These are phyloP conservation scores for Drosophila borealis DNA, from an alignment of 2,888 invertebrate genomes.

Conservation along the genomic window DNA sequence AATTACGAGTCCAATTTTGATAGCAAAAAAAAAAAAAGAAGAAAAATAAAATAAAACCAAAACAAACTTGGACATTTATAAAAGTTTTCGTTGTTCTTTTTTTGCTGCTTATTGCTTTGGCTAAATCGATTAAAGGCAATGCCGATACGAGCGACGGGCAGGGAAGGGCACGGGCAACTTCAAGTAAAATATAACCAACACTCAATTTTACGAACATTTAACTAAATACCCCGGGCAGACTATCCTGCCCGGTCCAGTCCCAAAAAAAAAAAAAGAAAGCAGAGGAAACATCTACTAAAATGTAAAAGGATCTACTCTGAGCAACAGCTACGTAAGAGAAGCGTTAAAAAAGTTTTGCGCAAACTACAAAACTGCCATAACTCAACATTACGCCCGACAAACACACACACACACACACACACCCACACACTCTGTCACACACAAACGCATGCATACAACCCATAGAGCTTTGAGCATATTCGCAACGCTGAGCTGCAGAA, in stretches of 20 bases:
- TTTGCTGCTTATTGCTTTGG: constrained; percentile 61
- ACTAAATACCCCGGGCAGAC: constrained; percentile 64
- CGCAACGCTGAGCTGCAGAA: constrained; percentile 61
- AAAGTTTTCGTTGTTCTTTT: constrained; percentile 46
- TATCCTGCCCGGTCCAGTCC: constrained; percentile 4
- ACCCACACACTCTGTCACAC: constrained; percentile 26
- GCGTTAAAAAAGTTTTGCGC: constrained; percentile 66
- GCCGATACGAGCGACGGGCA: background rate
- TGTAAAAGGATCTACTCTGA: constrained; percentile 20
- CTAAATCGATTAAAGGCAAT: constrained; percentile 71
- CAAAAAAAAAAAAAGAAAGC: constrained; percentile 3
- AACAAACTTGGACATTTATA: constrained; percentile 67
- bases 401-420: constrained; percentile 33
- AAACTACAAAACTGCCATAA: constrained; percentile 80
- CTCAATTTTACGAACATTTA: constrained; percentile 77
- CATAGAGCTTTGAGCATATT: constrained; percentile 53
- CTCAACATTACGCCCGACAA: constrained; percentile 72
- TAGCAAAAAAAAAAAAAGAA: constrained; percentile 1
- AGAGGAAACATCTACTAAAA: constrained; percentile 10
- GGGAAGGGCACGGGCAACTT: constrained; percentile 22
- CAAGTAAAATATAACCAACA: constrained; percentile 59
- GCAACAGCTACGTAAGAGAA: constrained; percentile 55
- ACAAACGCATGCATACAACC: background rate
- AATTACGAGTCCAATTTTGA: constrained; percentile 48
- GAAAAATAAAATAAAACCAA: constrained; percentile 39